Evolutionary conservation across 2,113 vertebrate species (phyloP), one percentile per base, ranked within the genome.

Genomic region (Aramus guarauna): DNA sequence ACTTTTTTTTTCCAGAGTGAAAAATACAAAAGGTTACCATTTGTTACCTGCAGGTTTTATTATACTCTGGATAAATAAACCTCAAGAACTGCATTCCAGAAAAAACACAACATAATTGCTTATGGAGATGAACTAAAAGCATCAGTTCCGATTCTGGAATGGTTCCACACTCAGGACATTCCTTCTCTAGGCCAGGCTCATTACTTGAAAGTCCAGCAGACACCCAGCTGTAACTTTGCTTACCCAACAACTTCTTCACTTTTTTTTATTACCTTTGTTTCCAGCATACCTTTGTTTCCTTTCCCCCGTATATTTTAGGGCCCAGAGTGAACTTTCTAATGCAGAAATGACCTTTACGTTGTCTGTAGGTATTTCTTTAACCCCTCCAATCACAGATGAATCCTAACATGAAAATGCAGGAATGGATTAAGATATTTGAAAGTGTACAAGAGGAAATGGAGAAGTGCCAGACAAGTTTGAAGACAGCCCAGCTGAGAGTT

Each of bases 21-120:
- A 97, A 92, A 66, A 56, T 32, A 52, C 16, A 37, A 59, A 84
- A 59, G 50, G 52, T 81, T 68, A 39, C 18, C 14, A 68, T 67
- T 79, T 87, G 30, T 86, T 88, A 59, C 79, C 93, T 94, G 85
- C 79, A 97, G 82, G 87, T 76, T 94, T 81, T 58, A 90, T 53
- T 87, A 60, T 39, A 83, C 62, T 52, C 81, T 36, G 72, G 39
- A 59, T 55, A 75, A 53, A 85, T 30, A 85, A 60, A 88, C 39
- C 78, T 67, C 47, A 43, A 22, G 68, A 94, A 84, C 60, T 73
- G 41, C 71, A 76, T 88, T 97, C 90, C 66, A 86, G 73, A 47
- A 78, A 94, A 96, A 87, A 21, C 71, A 89, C 60, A 88, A 93
- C 4, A 15, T 15, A 45, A 79, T 63, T 94, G 85, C 53, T 59